Evolutionary conservation across 2,113 vertebrate genomes (phyloP), one percentile per base, ranked within the genome.

Genomic region (Drymodes brunneopygia): DNA sequence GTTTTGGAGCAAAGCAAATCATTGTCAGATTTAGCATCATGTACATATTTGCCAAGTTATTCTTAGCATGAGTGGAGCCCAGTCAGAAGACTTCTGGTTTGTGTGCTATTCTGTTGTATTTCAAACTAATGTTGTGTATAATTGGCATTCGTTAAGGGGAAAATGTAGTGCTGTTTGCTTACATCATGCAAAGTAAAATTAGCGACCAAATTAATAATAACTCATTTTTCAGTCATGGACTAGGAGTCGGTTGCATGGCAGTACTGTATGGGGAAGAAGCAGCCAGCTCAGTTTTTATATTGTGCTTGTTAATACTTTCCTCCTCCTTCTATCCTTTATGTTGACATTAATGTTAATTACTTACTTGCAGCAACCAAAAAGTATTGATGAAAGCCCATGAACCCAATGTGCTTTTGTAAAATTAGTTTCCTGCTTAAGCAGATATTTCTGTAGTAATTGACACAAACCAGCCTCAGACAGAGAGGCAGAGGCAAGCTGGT

Each of bases 361-460:
- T 95, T 88, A 75, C 83, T 96, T 50, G 83, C 88, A 92, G 81
- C 78, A 86, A 90, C 92, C 86, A 84, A 85, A 93, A 96, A 88
- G 73, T 95, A 93, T 94, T 90, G 94, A 95, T 75, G 87, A 79
- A 84, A 86, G 69, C 91, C 77, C 9, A 11, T 5, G 12, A 88
- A 90, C 38, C 35, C 86, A 47, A 13, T 78, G 64, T 71, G 85
- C 75, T 84, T 93, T 79, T 77, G 88, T 81, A 71, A 83, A 93
- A 96, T 82, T 61, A 80, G 82, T 88, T 97, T 96, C 92, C 94
- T 95, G 66, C 90, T 88, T 86, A 81, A 72, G 82, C 80, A 92
- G 94, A 53, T 96, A 90, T 90, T 96, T 93, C 86, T 90, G 20
- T 51, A 36, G 72, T 93, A 95, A 95, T 95, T 95, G 95, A 95